Percentiles rank a stretch among this genome's conserved stretches.
phyloP scores from a whole-genome alignment of 2,797 vertebrate genomes.

The Sebastolobus altivelis region DNA sequence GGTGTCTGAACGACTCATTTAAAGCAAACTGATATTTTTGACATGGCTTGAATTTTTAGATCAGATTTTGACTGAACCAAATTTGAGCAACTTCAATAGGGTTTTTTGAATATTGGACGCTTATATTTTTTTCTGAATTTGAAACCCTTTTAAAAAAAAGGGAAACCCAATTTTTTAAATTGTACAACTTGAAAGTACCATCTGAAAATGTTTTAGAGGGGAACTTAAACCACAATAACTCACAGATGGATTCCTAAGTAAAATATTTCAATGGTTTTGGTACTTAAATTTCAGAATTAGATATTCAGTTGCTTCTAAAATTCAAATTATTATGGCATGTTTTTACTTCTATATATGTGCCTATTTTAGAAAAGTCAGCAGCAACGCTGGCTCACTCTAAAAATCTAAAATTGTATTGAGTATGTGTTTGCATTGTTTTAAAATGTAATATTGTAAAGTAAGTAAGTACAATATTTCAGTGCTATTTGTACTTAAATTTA shows the following conservation, averaged over 20 bases:
- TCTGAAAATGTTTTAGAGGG: neutral
- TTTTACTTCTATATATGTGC: neutral
- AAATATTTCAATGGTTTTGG: neutral
- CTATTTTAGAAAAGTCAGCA: neutral
- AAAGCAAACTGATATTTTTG: neutral
- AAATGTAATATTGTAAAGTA: neutral
- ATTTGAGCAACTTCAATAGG: neutral
- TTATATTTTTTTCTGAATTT: neutral
- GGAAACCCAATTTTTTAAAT: neutral
- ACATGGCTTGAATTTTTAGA: neutral
- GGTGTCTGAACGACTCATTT: neutral
- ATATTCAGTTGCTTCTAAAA: neutral
- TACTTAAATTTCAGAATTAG: neutral
- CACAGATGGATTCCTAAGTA: neutral
- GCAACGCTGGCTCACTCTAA: neutral
- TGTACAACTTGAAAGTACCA: neutral
- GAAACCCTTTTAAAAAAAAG: neutral
- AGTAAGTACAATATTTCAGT: neutral
- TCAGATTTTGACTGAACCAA: neutral
- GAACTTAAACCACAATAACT: neutral
- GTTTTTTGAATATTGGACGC: neutral
- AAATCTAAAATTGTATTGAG: conserved; percentile 2
- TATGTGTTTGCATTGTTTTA: neutral
- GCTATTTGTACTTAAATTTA: neutral
- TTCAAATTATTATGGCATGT: neutral